Percentiles rank a stretch among this genome's conserved stretches.
These are phyloP conservation scores for Chirona hameri DNA, from an alignment of 2,888 invertebrate species.

Conservation along the genomic window DNA sequence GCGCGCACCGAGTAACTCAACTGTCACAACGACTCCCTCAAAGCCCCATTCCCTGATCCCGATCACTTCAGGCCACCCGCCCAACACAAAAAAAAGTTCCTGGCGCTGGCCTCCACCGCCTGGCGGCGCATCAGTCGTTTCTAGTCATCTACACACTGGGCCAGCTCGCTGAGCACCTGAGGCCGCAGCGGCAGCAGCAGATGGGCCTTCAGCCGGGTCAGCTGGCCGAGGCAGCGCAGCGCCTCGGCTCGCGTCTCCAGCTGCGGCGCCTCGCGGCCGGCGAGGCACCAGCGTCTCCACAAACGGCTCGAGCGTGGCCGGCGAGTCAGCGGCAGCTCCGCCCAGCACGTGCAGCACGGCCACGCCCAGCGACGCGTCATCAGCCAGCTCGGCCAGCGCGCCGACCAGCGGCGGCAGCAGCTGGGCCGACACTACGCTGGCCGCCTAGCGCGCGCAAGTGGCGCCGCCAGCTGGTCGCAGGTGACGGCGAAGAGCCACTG, in stretches of 20 bases:
- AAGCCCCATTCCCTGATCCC: too few relatives aligned
- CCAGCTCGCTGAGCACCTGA: too few relatives aligned
- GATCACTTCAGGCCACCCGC: too few relatives aligned
- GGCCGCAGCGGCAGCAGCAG: too few relatives aligned
- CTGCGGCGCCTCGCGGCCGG: not conserved
- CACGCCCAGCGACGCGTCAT: too few relatives aligned
- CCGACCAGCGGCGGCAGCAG: conserved; percentile 8
- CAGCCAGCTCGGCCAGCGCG: not conserved
- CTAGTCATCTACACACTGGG: too few relatives aligned
- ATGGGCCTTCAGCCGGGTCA: conserved; percentile 49
- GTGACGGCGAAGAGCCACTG: conserved; percentile 2
- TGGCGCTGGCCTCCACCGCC: conserved; percentile 62
- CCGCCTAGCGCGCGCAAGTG: conserved; percentile 4
- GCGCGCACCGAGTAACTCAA: too few relatives aligned
- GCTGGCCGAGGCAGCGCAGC: conserved; percentile 3
- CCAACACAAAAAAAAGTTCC: too few relatives aligned
- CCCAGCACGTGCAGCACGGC: conserved; percentile 12
- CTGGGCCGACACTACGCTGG: not conserved
- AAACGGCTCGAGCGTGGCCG: too few relatives aligned
- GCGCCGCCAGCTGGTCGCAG: conserved; percentile 3
- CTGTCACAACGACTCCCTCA: too few relatives aligned
- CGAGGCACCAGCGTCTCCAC: too few relatives aligned
- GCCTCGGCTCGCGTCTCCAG: not conserved
- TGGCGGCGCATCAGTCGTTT: conserved; percentile 77
- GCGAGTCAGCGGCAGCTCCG: not conserved